phyloP scores from a whole-genome alignment of 2,888 invertebrate genomes.

The Melanophora roralis region DNA sequence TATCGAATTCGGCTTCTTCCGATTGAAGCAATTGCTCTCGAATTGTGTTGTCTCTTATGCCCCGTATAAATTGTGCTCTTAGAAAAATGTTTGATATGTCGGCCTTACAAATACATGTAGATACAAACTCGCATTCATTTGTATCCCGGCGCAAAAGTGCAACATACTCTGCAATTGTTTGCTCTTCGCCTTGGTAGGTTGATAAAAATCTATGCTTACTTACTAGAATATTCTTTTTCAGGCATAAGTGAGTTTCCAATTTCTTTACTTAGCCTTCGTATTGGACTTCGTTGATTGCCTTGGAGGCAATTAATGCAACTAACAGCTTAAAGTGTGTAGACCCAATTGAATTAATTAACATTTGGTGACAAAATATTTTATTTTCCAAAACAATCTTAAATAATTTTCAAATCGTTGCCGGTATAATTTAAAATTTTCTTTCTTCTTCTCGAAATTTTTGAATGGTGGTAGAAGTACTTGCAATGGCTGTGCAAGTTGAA shows the following conservation, averaged over 20 bases:
- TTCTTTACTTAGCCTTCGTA: conserved; percentile 14
- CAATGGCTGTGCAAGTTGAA: neutral
- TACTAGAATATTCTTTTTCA: conserved; percentile 17
- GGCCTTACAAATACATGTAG: neutral
- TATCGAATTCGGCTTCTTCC: conserved; percentile 15
- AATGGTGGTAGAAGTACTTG: neutral
- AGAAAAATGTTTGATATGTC: conserved; percentile 23
- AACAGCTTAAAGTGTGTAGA: conserved; percentile 14
- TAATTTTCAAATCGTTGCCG: neutral
- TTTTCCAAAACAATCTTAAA: neutral
- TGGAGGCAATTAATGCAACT: conserved; percentile 21
- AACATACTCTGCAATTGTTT: conserved; percentile 20
- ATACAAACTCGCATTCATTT: conserved; percentile 27
- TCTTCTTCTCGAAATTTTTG: neutral
- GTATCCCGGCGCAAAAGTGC: conserved; percentile 25
- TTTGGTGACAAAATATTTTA: conserved; percentile 22
- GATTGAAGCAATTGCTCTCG: conserved; percentile 32
- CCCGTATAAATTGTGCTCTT: conserved; percentile 35
- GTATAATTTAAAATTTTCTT: neutral
- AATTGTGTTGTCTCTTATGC: neutral
- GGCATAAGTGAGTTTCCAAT: conserved; percentile 9
- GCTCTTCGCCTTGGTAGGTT: conserved; percentile 27
- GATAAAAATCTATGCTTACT: conserved; percentile 33
- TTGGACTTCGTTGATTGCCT: neutral
- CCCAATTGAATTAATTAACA: neutral